Percentiles rank a stretch among this genome's conserved stretches.
Evolutionary conservation across 2,888 invertebrate species (phyloP).

Genomic region (Conops quadrifasciatus): DNA sequence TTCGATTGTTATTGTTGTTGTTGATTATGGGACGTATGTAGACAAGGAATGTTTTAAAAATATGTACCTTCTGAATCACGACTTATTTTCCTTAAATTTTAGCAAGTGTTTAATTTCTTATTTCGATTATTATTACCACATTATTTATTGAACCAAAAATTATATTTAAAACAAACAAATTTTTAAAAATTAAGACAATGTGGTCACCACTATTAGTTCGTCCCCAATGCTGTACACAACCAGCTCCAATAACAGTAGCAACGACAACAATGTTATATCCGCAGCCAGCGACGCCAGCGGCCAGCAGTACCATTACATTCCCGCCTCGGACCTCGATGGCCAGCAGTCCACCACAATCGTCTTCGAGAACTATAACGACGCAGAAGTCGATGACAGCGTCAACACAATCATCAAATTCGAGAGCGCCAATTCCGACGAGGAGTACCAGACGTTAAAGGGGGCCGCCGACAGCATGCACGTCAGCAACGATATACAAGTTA

Average conservation of each 20-base stretch:
- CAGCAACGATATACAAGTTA: neutral
- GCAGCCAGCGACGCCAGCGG: constrained; percentile 29
- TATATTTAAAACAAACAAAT: constrained; percentile 59
- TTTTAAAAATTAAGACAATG: constrained; percentile 64
- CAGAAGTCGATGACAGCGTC: constrained; percentile 46
- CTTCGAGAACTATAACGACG: constrained; percentile 58
- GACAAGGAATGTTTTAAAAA: neutral
- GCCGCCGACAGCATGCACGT: constrained; percentile 1
- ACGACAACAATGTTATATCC: constrained; percentile 26
- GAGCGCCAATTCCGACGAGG: constrained; percentile 33
- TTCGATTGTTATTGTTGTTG: neutral
- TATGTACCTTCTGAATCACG: neutral
- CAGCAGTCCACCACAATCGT: constrained; percentile 58
- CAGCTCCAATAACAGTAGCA: constrained; percentile 41
- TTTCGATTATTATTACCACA: constrained; percentile 32
- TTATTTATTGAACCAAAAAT: constrained; percentile 39
- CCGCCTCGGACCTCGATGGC: constrained; percentile 55
- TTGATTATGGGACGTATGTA: neutral
- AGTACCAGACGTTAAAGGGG: constrained; percentile 23
- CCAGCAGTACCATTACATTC: constrained; percentile 58
- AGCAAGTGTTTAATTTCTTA: constrained; percentile 26
- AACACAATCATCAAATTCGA: constrained; percentile 56
- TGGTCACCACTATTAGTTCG: constrained; percentile 64
- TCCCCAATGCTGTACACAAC: constrained; percentile 56
- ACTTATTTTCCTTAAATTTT: neutral